Evolutionary conservation across 2,113 vertebrate genomes (phyloP).

Genomic region (Phodopus roborovskii): DNA sequence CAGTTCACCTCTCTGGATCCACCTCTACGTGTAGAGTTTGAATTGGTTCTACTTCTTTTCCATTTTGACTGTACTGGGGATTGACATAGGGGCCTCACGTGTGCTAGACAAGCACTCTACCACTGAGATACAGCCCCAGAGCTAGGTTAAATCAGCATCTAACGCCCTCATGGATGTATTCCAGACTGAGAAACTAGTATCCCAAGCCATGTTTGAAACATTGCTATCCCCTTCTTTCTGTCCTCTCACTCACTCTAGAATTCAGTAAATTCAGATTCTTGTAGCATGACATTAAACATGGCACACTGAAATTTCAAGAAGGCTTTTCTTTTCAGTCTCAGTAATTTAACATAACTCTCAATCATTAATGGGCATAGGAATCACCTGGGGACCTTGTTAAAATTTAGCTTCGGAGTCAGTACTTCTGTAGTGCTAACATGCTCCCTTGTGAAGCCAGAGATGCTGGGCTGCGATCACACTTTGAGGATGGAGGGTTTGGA

Average conservation of each 20-base stretch:
- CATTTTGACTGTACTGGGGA: too few species aligned
- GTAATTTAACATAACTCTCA: not conserved
- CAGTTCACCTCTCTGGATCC: not conserved
- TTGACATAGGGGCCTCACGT: not conserved
- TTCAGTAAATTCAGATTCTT: not conserved
- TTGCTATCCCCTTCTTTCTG: not conserved
- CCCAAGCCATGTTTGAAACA: not conserved
- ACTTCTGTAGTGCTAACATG: not conserved
- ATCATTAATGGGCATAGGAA: not conserved
- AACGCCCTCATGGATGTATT: not conserved
- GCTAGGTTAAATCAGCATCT: not conserved
- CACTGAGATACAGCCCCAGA: not conserved
- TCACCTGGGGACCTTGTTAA: slow-evolving; percentile 35
- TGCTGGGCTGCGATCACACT: not conserved
- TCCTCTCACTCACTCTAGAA: not conserved
- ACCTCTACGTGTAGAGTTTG: not conserved
- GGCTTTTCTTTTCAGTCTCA: not conserved
- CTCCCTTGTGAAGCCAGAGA: not conserved
- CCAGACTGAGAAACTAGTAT: not conserved
- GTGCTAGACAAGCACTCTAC: not conserved
- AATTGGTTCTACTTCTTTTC: not conserved
- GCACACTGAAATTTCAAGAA: not conserved
- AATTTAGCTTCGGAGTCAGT: not conserved
- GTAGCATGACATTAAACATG: not conserved
- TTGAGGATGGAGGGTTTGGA: not conserved